Conservation (phyloP, 2,797 vertebrate species). For the Austrolebias charrua region DNA sequence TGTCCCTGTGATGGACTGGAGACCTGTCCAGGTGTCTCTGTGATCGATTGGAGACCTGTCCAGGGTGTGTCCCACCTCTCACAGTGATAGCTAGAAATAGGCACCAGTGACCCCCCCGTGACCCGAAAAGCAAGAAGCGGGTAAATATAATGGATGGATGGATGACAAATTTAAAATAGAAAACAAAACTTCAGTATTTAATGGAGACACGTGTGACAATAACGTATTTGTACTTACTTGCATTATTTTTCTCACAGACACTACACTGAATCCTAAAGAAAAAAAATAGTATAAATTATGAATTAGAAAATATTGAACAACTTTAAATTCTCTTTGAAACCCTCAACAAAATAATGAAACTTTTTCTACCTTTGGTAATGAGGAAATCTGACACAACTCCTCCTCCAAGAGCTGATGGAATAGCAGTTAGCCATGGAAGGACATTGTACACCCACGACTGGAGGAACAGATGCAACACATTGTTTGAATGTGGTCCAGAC, state of each 20-base stretch:
- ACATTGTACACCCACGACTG: slow-evolving; percentile 92
- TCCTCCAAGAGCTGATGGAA: slow-evolving; percentile 81
- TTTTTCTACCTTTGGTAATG: slow-evolving; percentile 81
- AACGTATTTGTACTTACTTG: slow-evolving; percentile 78
- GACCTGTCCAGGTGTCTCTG: no score
- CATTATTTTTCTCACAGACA: slow-evolving; percentile 87
- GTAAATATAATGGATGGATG: no score
- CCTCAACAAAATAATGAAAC: no score
- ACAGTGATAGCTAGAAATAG: no score
- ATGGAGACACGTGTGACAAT: not conserved
- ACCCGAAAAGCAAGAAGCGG: no score
- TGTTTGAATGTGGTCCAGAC: no score
- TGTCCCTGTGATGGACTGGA: no score
- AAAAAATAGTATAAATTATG: not conserved
- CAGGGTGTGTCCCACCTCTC: no score
- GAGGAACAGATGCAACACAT: not conserved
- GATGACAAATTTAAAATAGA: slow-evolving; percentile 12
- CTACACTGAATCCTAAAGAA: slow-evolving; percentile 79
- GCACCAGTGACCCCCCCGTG: no score
- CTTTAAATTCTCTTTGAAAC: not conserved
- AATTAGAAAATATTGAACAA: not conserved
- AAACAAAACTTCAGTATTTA: not conserved
- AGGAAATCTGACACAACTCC: slow-evolving; percentile 86
- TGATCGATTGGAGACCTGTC: no score
- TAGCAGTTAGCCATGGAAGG: slow-evolving; percentile 87